Percentiles rank a stretch among this genome's conserved stretches.
Evolutionary conservation across 2,113 vertebrate genomes (phyloP).

Genomic region (Chroicocephalus ridibundus): DNA sequence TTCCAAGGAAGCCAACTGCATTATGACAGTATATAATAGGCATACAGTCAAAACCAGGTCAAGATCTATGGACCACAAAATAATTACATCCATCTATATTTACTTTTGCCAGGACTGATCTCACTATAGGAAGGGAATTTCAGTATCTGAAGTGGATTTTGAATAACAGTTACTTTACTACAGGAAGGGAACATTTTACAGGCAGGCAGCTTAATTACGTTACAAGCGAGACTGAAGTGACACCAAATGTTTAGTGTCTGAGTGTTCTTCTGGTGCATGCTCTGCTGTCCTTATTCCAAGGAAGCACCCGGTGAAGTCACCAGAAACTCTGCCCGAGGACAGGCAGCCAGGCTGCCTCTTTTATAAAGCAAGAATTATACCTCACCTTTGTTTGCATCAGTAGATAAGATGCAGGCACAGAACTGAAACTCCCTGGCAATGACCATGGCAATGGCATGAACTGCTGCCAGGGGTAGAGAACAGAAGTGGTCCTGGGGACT

Average conservation of each 20-base stretch:
- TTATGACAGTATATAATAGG: neutral
- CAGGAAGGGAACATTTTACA: neutral
- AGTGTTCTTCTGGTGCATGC: neutral
- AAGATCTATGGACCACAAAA: neutral
- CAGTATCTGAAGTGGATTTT: neutral
- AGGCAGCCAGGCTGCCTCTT: neutral
- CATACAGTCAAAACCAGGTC: neutral
- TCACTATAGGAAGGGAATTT: neutral
- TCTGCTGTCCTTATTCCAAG: neutral
- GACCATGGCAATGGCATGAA: neutral
- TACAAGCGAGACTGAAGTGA: neutral
- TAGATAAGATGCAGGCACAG: neutral
- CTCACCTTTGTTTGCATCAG: neutral
- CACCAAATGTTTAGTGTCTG: neutral
- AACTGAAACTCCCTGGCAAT: neutral
- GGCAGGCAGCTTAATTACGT: neutral
- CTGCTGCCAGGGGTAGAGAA: neutral
- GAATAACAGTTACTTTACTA: neutral
- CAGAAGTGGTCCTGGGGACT: neutral
- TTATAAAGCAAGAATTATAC: neutral
- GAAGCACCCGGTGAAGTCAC: neutral
- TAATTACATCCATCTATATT: neutral
- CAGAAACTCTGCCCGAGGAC: neutral
- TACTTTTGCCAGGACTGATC: neutral
- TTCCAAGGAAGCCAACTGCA: neutral